phyloP scores from a whole-genome alignment of 2,888 invertebrate genomes.

The Drosophila affinis region DNA sequence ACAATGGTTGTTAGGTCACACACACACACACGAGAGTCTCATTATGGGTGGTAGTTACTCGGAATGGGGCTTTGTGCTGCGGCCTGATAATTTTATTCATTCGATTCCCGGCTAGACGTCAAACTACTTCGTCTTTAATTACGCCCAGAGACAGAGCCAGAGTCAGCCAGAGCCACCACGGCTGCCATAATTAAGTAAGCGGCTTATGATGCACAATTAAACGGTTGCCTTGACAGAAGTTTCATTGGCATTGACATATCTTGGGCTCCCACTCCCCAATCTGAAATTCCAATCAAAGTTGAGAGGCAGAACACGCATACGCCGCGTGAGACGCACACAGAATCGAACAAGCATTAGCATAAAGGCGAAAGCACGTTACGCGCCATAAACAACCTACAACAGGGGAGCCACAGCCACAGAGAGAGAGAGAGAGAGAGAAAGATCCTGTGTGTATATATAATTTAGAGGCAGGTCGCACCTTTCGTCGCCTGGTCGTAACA shows the following conservation, averaged over 20 bases:
- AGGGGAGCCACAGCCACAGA: slow-evolving; percentile 11
- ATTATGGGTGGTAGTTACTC: slow-evolving; percentile 50
- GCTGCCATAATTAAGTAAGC: slow-evolving; percentile 62
- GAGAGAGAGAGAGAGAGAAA: not conserved
- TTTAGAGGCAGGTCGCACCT: slow-evolving; percentile 62
- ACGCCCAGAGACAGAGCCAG: slow-evolving; percentile 22
- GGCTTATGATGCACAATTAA: slow-evolving; percentile 65
- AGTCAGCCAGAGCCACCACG: not conserved
- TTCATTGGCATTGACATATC: slow-evolving; percentile 19
- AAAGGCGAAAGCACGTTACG: slow-evolving; percentile 38
- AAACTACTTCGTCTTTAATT: slow-evolving; percentile 42
- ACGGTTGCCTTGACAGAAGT: slow-evolving; percentile 42
- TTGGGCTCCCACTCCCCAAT: slow-evolving; percentile 6
- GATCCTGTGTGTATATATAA: slow-evolving; percentile 58
- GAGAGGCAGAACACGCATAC: slow-evolving; percentile 49
- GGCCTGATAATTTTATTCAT: slow-evolving; percentile 65
- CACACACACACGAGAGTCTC: slow-evolving; percentile 14
- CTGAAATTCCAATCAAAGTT: slow-evolving; percentile 31
- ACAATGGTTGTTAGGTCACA: not conserved
- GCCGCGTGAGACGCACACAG: slow-evolving; percentile 53
- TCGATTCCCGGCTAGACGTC: slow-evolving; percentile 41
- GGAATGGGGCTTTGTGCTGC: slow-evolving; percentile 29
- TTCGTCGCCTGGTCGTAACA: slow-evolving; percentile 26
- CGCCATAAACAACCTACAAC: slow-evolving; percentile 55
- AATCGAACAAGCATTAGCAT: slow-evolving; percentile 51